A percentile compares a stretch with the other conserved stretches of the same genome.
Evolutionary conservation across 2,113 vertebrate genomes (phyloP).

Genomic region (Varanus salvator): DNA sequence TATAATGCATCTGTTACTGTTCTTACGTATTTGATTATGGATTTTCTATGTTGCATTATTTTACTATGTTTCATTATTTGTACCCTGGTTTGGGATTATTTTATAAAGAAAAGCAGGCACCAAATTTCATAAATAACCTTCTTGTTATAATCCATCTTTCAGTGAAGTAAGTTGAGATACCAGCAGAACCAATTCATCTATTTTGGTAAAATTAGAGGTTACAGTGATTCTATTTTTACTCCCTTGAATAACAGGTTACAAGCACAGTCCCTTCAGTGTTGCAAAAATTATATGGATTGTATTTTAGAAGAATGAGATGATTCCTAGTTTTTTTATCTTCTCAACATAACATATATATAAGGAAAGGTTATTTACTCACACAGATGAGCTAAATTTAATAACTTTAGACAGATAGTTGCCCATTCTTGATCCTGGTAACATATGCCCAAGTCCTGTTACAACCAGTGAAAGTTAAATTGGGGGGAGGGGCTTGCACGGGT

Average conservation of each 20-base stretch:
- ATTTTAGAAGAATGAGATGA: background rate
- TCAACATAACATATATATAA: background rate
- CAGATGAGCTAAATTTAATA: background rate
- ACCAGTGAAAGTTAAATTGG: background rate
- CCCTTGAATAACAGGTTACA: background rate
- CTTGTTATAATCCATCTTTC: background rate
- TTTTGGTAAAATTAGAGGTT: constrained; percentile 13
- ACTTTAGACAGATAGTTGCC: background rate
- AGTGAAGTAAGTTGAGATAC: background rate
- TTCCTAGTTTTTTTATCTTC: background rate
- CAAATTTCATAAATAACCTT: no score
- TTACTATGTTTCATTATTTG: no score
- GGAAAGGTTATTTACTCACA: background rate
- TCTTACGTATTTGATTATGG: no score
- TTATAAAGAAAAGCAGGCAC: no score
- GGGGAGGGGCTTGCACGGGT: no score
- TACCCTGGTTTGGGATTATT: no score
- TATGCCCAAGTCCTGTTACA: background rate
- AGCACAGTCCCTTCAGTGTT: background rate
- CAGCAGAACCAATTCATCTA: no score
- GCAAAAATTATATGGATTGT: constrained; percentile 1
- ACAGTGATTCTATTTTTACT: constrained; percentile 6
- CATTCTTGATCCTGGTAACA: background rate
- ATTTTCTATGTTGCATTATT: no score
- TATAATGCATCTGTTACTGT: no score